These are phyloP conservation scores for Takifugu rubripes DNA, from an alignment of 2,797 vertebrate genomes.

Conservation along the genomic window DNA sequence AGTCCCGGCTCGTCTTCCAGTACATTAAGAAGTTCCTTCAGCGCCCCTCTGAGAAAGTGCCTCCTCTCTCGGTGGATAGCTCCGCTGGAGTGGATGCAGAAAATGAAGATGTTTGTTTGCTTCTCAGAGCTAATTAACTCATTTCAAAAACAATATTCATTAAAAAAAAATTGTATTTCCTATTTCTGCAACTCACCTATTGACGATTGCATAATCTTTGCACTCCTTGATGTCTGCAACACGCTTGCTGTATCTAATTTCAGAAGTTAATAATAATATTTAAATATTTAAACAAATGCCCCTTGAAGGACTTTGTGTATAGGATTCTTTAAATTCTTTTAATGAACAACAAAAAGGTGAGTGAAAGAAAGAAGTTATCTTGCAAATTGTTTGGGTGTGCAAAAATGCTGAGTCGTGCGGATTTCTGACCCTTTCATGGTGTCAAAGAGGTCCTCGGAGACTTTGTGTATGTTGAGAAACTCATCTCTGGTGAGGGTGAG, in stretches of 20 bases:
- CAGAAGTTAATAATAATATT: neutral
- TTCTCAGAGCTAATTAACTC: conserved; percentile 9
- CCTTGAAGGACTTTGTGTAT: too few relatives aligned
- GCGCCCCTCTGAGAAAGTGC: conserved; percentile 76
- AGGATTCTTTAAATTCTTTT: too few relatives aligned
- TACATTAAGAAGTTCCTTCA: conserved; percentile 83
- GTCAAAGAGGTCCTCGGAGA: conserved; percentile 86
- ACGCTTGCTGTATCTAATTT: conserved; percentile 82
- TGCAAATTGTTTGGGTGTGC: neutral
- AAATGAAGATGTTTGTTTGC: neutral
- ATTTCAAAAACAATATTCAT: too few relatives aligned
- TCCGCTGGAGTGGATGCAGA: conserved; percentile 69
- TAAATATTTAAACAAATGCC: neutral
- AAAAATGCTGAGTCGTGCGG: neutral
- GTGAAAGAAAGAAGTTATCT: too few relatives aligned
- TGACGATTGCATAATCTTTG: conserved; percentile 76
- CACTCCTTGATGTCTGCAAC: conserved; percentile 89
- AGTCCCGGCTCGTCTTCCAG: conserved; percentile 89
- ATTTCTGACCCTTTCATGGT: conserved; percentile 82
- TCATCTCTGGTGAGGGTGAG: conserved; percentile 86
- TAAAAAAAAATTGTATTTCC: too few relatives aligned
- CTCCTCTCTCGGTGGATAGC: conserved; percentile 84
- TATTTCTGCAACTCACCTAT: conserved; percentile 73
- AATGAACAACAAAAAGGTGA: too few relatives aligned
- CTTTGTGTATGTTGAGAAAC: conserved; percentile 83